These are phyloP conservation scores for Phocoena phocoena DNA, from an alignment of 2,113 vertebrate species.

Conservation along the genomic window DNA sequence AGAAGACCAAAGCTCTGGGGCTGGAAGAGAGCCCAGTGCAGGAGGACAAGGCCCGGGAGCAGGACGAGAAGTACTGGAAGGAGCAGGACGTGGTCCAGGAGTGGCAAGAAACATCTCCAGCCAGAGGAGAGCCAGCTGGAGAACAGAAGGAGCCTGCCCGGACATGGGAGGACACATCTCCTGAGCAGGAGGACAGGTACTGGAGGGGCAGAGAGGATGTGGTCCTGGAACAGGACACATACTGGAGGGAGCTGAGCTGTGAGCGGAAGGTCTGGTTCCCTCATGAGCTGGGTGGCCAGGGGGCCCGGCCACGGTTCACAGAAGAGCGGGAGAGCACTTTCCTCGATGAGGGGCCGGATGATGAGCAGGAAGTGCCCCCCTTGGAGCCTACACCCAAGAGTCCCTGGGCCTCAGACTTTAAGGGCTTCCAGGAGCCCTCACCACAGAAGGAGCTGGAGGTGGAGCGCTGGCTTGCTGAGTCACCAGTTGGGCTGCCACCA, in stretches of 20 bases:
- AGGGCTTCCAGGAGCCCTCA: slow-evolving; percentile 62
- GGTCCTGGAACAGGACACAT: slow-evolving; percentile 80
- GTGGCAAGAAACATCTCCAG: slow-evolving; percentile 37
- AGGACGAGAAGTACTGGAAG: slow-evolving; percentile 49
- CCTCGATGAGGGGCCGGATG: slow-evolving; percentile 89
- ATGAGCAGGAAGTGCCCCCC: slow-evolving; percentile 41
- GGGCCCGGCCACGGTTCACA: slow-evolving; percentile 85
- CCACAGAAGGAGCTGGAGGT: slow-evolving; percentile 72
- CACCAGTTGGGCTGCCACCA: slow-evolving; percentile 72
- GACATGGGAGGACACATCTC: slow-evolving; percentile 55
- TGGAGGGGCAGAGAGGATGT: slow-evolving; percentile 64
- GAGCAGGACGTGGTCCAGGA: slow-evolving; percentile 12
- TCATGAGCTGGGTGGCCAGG: slow-evolving; percentile 83
- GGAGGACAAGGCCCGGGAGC: not conserved
- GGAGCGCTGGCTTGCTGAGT: slow-evolving; percentile 76
- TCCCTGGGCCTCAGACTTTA: slow-evolving; percentile 73
- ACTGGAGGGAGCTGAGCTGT: slow-evolving; percentile 79
- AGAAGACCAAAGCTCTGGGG: slow-evolving; percentile 15
- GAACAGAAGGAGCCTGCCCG: slow-evolving; percentile 39
- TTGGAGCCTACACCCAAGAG: slow-evolving; percentile 47
- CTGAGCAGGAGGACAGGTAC: slow-evolving; percentile 59
- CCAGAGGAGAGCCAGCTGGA: slow-evolving; percentile 19
- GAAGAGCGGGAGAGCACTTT: slow-evolving; percentile 94
- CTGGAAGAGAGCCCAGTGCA: not conserved
- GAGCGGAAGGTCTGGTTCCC: slow-evolving; percentile 90